Base-by-base conservation (phyloP, 2,888 invertebrate genomes). In the Margaritifera margaritifera region DNA sequence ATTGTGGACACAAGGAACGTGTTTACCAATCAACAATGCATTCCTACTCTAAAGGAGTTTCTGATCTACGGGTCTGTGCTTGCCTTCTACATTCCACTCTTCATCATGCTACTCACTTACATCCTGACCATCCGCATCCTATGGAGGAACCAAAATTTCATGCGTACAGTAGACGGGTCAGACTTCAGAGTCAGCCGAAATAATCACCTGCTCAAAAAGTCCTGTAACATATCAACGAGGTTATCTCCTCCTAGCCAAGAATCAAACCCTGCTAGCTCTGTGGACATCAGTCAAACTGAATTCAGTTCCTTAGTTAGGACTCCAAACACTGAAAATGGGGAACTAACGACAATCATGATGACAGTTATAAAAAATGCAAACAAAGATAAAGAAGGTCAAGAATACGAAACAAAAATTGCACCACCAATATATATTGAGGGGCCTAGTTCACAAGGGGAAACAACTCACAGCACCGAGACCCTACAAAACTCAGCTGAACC, bases 31-130 rank as follows among this genome's bases (percentile, higher is more conserved):
- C 79, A 84, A 11, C 52, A 74, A 19, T 89, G 89, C 75, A 76
- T 82, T 4, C 88, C 88, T 2, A 80, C 82, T 6, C 72, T 87
- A 25, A 78, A 78, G 54, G 80, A 84, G 52, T 89, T 88, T 73
- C 80, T 87, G 42, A 93, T 97, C 72, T 96, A 96, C 82, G 98
- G 98, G 24, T 97, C 97, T 65, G 94, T 98, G 83, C 94, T 97
- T 84, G 96, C 97, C 82, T 98, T 98, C 91, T 97, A 97, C 92
- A 96, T 98, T 76, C 98, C 98, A 0, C 92, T 98, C 78, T 93
- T 94, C 58, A 97, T 98, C 79, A 98, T 98, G 98, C 92, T 97
- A 86, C 92, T 96, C 71, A 97, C 97, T 5, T 98, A 98, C 88
- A 94, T 95, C 15, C 92, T 97, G 81, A 98, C 98, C 0, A 96